Percentiles rank a stretch among this genome's conserved stretches.
phyloP scores from a whole-genome alignment of 1,140 invertebrate genomes.

The Solenopsis fugax region DNA sequence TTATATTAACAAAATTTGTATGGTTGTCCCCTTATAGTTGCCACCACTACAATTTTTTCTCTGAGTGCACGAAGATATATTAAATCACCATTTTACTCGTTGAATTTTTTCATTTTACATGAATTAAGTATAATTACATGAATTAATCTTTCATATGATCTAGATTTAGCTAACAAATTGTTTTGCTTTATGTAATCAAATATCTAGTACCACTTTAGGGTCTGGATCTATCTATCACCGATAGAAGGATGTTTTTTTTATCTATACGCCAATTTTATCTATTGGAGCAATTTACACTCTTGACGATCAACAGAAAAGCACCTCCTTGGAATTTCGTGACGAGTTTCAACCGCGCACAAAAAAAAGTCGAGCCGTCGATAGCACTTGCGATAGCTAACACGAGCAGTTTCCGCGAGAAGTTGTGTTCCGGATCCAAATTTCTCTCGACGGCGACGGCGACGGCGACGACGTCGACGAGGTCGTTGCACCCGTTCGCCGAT shows the following conservation, averaged over 20 bases:
- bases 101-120: background rate
- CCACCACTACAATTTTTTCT: no score
- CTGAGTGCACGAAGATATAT: background rate
- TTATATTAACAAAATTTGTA: no score
- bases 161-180: background rate
- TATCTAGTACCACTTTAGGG: background rate
- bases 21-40: no score
- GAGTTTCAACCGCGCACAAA: background rate
- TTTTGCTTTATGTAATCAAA: background rate
- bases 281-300: background rate
- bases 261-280: background rate
- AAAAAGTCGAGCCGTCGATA: conserved; percentile 32
- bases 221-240: background rate
- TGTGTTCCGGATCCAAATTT: conserved; percentile 70
- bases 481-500: conserved; percentile 64
- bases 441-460: conserved; percentile 62
- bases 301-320: background rate
- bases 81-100: background rate
- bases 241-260: background rate
- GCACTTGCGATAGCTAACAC: conserved; percentile 42
- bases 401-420: conserved; percentile 14
- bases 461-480: conserved; percentile 60
- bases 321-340: background rate
- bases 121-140: background rate
- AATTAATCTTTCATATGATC: background rate